Conservation (phyloP, 2,888 invertebrate genomes). For the Ennomos fuscantarius region DNA sequence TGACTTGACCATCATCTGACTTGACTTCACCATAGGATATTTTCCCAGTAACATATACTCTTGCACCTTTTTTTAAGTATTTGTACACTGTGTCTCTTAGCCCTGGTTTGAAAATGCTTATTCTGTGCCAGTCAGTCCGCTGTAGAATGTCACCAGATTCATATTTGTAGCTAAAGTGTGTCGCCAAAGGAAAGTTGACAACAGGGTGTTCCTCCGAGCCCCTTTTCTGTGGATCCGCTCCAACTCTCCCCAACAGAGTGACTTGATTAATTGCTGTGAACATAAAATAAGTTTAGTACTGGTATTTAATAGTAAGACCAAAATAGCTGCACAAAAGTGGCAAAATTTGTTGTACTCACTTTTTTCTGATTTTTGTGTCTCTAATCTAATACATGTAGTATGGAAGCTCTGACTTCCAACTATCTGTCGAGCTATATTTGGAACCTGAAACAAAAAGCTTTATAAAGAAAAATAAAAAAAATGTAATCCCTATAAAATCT, state of each 20-base stretch:
- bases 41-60: conserved; percentile 92
- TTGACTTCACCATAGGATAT: conserved; percentile 94
- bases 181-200: conserved; percentile 95
- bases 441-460: conserved; percentile 44
- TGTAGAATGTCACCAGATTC: conserved; percentile 92
- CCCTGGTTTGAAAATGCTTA: conserved; percentile 94
- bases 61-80: conserved; percentile 93
- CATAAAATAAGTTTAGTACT: conserved; percentile 3
- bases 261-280: conserved; percentile 90
- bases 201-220: conserved; percentile 94
- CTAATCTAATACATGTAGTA: conserved; percentile 44
- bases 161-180: conserved; percentile 93
- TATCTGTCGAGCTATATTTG: conserved; percentile 42
- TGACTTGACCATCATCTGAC: conserved; percentile 89
- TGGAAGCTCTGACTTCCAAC: conserved; percentile 46
- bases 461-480: too few relatives aligned
- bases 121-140: conserved; percentile 96
- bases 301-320: background rate
- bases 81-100: conserved; percentile 92
- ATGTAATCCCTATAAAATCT: too few relatives aligned
- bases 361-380: conserved; percentile 71
- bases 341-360: conserved; percentile 52
- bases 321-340: background rate
- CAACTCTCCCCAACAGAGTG: conserved; percentile 93
- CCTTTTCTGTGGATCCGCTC: conserved; percentile 94